Base-by-base conservation (phyloP, 2,888 invertebrate species). In the Cosmopolites sordidus region DNA sequence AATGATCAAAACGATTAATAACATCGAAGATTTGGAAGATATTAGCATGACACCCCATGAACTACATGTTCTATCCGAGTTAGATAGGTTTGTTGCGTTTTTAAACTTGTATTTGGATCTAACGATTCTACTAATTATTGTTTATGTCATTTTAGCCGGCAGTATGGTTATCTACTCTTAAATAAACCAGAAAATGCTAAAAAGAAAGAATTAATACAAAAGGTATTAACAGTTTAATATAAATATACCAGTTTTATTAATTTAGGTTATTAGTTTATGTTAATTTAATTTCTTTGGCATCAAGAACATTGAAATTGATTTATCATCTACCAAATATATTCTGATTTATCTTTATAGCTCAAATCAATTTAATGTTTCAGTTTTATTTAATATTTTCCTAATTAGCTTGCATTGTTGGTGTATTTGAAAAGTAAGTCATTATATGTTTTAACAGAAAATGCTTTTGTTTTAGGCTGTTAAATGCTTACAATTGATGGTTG, bases 91-190 rank as follows among this genome's bases (percentile, higher is more conserved):
- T 22, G 45, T 48, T 51, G 16, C n/a, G 9, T 16, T 50, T 39
- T 38, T 38, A 4, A 22, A 15, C 12, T 22, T 22, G 22, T 22
- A 22, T 22, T 22, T 15, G 11, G 27, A 15, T 40, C 3, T 22
- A 22, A 22, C 22, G 22, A 22, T 5, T 22, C 8, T 5, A 14
- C 8, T 58, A 59, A 48, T 11, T 44, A n/a, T 43, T 27, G 29
- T 17, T 33, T 15, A 16, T 56, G 15, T 42, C 56, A 49, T 81
- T 82, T 59, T 78, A 95, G 95, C 73, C 91, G 92, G 16, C 89
- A 91, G 69, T 95, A 90, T 80, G 95, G 95, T 39, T 93, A 92
- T 71, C 75, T 95, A 56, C 87, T 91, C 68, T 75, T 94, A 42
- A 85, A 86, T 66, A 82, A 84, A 51, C 80, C 86, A 43, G 92